A percentile compares a stretch with the other conserved stretches of the same genome.
phyloP scores from a whole-genome alignment of 1,140 invertebrate species.

The Brevipalpus yothersi region DNA sequence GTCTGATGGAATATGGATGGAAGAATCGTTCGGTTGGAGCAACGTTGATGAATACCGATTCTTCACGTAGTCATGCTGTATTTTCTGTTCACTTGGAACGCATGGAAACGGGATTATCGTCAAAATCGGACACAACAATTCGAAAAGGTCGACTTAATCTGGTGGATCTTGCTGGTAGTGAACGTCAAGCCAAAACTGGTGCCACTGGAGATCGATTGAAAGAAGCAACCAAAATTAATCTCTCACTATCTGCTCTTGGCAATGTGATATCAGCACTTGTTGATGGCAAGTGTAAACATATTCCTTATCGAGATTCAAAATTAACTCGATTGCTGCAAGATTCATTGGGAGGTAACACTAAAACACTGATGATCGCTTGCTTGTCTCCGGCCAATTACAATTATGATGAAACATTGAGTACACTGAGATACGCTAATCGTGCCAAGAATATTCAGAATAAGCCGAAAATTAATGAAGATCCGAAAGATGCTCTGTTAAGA shows the following conservation, averaged over 20 bases:
- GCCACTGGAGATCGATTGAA: constrained; percentile 61
- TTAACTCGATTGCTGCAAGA: constrained; percentile 65
- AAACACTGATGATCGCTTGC: constrained; percentile 81
- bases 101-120: constrained; percentile 25
- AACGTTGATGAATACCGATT: constrained; percentile 63
- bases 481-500: constrained; percentile 62
- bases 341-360: constrained; percentile 79
- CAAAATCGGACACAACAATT: constrained; percentile 25
- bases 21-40: constrained; percentile 44
- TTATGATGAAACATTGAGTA: constrained; percentile 70
- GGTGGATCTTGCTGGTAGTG: constrained; percentile 69
- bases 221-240: constrained; percentile 82
- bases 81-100: constrained; percentile 68
- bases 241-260: constrained; percentile 72
- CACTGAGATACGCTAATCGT: constrained; percentile 54
- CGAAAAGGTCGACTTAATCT: constrained; percentile 52
- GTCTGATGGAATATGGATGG: constrained; percentile 45
- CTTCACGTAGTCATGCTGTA: constrained; percentile 66
- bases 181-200: constrained; percentile 59
- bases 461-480: constrained; percentile 75
- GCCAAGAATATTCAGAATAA: constrained; percentile 85
- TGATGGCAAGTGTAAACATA: constrained; percentile 62
- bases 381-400: constrained; percentile 66
- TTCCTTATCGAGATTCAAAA: constrained; percentile 78
- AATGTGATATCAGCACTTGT: constrained; percentile 85